Percentiles rank a stretch among this genome's conserved stretches.
phyloP scores from a whole-genome alignment of 1,140 invertebrate species.

The Drosophila littoralis region DNA sequence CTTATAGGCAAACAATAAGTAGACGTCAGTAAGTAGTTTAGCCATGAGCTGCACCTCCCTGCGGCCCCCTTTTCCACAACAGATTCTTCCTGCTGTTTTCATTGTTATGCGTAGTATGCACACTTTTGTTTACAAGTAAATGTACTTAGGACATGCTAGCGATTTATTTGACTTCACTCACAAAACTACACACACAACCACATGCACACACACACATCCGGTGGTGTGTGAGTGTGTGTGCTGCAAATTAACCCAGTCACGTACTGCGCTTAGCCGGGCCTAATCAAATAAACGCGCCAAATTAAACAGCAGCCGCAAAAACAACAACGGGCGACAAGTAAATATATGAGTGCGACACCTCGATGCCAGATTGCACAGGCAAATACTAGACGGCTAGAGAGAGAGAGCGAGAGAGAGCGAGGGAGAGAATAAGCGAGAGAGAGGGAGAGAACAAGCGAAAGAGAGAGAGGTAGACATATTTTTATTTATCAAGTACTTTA shows the following conservation, averaged over 20 bases:
- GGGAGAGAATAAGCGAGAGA: neutral
- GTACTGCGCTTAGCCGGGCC: constrained; percentile 73
- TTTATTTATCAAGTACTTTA: constrained; percentile 15
- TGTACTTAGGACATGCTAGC: constrained; percentile 63
- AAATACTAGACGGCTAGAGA: constrained; percentile 8
- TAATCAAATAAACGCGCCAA: constrained; percentile 79
- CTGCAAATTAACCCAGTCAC: constrained; percentile 77
- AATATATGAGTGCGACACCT: constrained; percentile 73
- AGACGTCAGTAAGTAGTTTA: constrained; percentile 39
- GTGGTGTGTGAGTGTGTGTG: constrained; percentile 11
- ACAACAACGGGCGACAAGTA: constrained; percentile 58
- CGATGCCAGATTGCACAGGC: constrained; percentile 35
- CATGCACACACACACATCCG: neutral
- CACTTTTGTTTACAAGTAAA: constrained; percentile 63
- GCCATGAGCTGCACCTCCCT: neutral
- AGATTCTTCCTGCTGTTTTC: constrained; percentile 35
- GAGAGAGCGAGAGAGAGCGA: neutral
- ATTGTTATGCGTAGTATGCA: constrained; percentile 75
- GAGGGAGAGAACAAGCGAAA: neutral
- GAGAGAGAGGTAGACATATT: constrained; percentile 3
- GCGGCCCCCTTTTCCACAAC: neutral
- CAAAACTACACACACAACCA: constrained; percentile 43
- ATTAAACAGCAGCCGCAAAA: constrained; percentile 66
- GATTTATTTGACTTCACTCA: constrained; percentile 69
- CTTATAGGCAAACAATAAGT: constrained; percentile 36